These are phyloP conservation scores for Drosophila recens DNA, from an alignment of 2,888 invertebrate genomes.

Conservation along the genomic window DNA sequence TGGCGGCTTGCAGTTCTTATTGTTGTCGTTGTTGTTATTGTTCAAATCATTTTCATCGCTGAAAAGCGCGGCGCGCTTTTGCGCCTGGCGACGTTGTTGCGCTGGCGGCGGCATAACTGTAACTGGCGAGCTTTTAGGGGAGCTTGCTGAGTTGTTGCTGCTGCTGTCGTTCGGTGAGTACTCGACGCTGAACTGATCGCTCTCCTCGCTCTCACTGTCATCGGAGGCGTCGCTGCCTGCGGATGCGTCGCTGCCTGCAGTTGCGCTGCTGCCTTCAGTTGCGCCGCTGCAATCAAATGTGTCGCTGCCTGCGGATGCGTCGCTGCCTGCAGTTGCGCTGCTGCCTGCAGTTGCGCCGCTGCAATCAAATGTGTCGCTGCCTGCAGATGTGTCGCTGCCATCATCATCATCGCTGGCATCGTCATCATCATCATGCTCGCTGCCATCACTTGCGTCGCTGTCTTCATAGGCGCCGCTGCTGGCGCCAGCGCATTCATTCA, in stretches of 20 bases:
- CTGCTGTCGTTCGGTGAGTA: constrained; percentile 23
- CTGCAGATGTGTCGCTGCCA: not conserved
- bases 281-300: not conserved
- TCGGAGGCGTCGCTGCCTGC: not conserved
- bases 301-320: not conserved
- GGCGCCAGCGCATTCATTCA: not conserved
- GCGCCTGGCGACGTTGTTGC: constrained; percentile 2
- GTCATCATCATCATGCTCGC: not conserved
- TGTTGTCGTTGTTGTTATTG: constrained; percentile 9
- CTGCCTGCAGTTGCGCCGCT: not conserved
- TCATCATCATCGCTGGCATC: not conserved
- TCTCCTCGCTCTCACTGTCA: not conserved
- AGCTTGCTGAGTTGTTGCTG: not conserved
- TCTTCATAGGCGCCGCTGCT: not conserved
- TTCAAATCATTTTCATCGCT: not conserved
- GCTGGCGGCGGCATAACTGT: not conserved
- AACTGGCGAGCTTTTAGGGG: not conserved
- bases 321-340: not conserved
- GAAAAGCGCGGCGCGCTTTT: not conserved
- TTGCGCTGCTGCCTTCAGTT: not conserved
- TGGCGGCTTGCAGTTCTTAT: not conserved
- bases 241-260: not conserved
- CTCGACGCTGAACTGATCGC: constrained; percentile 41
- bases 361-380: not conserved
- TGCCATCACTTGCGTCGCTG: not conserved